Base-by-base conservation (phyloP, 2,113 vertebrate species). In the Syngnathus floridae region DNA sequence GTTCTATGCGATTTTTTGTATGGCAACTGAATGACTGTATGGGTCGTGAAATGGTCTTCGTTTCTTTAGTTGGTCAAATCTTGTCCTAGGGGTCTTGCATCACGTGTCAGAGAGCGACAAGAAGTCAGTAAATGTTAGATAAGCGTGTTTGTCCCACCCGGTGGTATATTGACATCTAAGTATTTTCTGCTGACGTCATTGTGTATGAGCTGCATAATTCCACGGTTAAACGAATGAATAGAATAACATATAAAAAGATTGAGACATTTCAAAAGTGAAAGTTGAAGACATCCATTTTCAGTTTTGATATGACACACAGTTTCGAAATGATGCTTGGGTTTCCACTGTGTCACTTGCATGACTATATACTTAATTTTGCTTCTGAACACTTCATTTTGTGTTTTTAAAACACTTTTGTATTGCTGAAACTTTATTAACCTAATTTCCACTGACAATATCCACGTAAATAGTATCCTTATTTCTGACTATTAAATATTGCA, bases 121-220 rank as follows among this genome's bases (percentile, higher is more conserved):
- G 9, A 31, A 38, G 63, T 51, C 70, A 55, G 57, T 64, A 60
- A 57, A 70, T 35, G 72, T 73, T 67, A 79, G 84, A 90, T 88
- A 89, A 88, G 80, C 58, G 37, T n/a, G 52, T 60, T 40, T 41
- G 51, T 73, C 67, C 70, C 70, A 12, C 5, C 21, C 36, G 22
- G 41, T 17, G 16, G n/a, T 3, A 22, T 5, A 17, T 66, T 19
- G 9, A 35, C 17, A 26, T 14, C 45, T 62, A 26, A 26, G 26
- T 26, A 22, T 64, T 36, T n/a, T n/a, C 13, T 16, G 4, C 59
- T 60, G 56, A 60, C 37, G 7, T 48, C 62, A 63, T 21, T 56
- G 54, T 56, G 5, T 5, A 4, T 60, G 38, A 60, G 41, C 5
- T 1, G 5, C 10, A n/a, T 38, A 37, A 19, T 4, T 19, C 36